Base-by-base conservation (phyloP, 2,888 invertebrate species). In the Andrena marginata region DNA sequence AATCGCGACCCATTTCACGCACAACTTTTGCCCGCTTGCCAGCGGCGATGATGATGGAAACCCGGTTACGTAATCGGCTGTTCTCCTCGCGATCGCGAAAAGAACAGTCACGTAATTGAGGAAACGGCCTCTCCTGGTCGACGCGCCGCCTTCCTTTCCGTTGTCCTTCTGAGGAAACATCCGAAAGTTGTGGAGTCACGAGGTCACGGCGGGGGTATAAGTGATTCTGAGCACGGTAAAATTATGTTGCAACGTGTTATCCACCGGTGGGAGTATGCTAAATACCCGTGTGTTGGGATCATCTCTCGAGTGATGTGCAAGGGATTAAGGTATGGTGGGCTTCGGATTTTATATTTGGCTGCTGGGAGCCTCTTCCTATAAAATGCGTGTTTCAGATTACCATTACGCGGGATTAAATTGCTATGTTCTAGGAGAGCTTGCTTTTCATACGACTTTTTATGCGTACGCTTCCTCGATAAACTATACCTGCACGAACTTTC, bases 61-160 rank as follows among this genome's bases (percentile, higher is more conserved):
- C 31, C 13, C 10, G 5, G 10, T 63, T 56, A 33, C 54, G 78
- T 71, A 77, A 80, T 65, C 49, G 29, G 70, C 60, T 59, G 33
- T 20, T 10, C 29, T 16, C 16, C 29, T 35, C 73, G 54, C 56
- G 56, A 65, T 74, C 67, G 8, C 16, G 59, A 31, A 67, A 64
- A 35, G 73, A 73, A 65, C 51, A 56, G 49, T 73, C 73, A 63
- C 42, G 54, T 67, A 74, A 74, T 74, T 67, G 73, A 56, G 73
- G 56, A 74, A 67, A 48, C 59, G 29, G 42, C 23, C 42, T 54
- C 51, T 54, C 56, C 56, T 51, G 31, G n/a, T 2, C 51, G 64
- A 60, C 49, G 48, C 70, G 70, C 70, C 31, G 60, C 10, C 48
- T 60, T 71, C 60, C 29, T 42, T 23, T 16, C 10, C 49, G 71